Evolutionary conservation across 1,140 invertebrate species (phyloP).

Genomic region (Melipona quadrifasciata): DNA sequence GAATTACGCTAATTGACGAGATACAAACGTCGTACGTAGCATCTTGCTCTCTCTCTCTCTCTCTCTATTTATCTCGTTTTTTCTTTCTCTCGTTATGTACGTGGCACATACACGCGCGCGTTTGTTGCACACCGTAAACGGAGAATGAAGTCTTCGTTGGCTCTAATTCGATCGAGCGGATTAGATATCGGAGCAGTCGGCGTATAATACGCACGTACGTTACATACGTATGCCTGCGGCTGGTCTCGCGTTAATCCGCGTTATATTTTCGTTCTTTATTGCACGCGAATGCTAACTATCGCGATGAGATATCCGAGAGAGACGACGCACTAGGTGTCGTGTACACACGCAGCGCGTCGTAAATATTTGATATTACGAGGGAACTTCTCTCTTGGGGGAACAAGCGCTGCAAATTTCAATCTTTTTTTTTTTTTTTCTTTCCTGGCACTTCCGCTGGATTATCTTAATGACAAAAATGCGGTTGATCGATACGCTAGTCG

Average conservation of each 20-base stretch:
- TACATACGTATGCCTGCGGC: neutral
- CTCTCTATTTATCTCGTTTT: neutral
- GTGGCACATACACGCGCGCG: neutral
- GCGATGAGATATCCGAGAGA: neutral
- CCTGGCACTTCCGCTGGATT: neutral
- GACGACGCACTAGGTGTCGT: neutral
- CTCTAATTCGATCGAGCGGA: constrained; percentile 37
- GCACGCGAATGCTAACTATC: neutral
- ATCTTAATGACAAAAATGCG: neutral
- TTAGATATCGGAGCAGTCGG: constrained; percentile 13
- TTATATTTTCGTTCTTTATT: constrained; percentile 23
- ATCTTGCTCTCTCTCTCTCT: neutral
- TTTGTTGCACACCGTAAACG: constrained; percentile 25
- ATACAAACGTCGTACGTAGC: constrained; percentile 9
- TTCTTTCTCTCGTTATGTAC: neutral
- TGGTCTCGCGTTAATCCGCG: constrained; percentile 12
- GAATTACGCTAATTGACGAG: constrained; percentile 62
- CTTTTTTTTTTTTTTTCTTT: neutral
- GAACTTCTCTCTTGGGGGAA: neutral
- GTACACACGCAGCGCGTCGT: neutral
- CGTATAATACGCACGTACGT: too few relatives aligned
- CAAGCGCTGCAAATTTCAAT: neutral
- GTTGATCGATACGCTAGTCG: neutral
- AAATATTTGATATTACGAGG: neutral
- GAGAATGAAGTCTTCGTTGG: constrained; percentile 42